phyloP scores from a whole-genome alignment of 2,113 vertebrate species.

The Cyanoramphus novaezelandiae region DNA sequence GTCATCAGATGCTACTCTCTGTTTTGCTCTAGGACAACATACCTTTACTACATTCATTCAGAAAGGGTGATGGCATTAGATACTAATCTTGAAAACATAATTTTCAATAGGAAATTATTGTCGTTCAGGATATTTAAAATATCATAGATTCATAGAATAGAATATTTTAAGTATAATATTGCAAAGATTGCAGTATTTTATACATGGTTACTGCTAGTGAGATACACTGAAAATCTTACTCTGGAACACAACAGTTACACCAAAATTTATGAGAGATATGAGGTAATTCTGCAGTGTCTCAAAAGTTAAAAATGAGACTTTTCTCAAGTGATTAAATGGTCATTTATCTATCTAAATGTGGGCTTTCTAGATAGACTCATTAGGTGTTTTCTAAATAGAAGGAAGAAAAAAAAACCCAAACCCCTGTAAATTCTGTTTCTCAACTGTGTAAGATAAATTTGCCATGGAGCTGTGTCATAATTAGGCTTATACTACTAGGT shows the following conservation, averaged over 20 bases:
- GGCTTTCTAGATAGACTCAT: neutral
- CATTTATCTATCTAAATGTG: neutral
- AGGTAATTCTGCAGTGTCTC: neutral
- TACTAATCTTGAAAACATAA: neutral
- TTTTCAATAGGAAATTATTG: neutral
- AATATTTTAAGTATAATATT: neutral
- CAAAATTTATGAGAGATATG: neutral
- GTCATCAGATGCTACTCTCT: neutral
- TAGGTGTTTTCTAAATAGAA: neutral
- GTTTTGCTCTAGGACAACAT: neutral
- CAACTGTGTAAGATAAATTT: neutral
- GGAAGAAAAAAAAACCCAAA: neutral
- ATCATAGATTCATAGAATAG: neutral
- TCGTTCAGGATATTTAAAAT: neutral
- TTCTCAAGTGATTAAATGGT: neutral
- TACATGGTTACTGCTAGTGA: neutral
- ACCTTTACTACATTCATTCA: neutral
- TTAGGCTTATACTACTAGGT: neutral
- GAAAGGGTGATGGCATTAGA: neutral
- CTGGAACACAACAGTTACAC: neutral
- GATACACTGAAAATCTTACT: neutral
- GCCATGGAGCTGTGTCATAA: neutral
- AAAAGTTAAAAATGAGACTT: neutral
- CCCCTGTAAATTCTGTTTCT: neutral
- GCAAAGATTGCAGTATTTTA: neutral